Evolutionary conservation across 2,797 vertebrate species (phyloP).

Genomic region (Paratrypauchen microcephalus): DNA sequence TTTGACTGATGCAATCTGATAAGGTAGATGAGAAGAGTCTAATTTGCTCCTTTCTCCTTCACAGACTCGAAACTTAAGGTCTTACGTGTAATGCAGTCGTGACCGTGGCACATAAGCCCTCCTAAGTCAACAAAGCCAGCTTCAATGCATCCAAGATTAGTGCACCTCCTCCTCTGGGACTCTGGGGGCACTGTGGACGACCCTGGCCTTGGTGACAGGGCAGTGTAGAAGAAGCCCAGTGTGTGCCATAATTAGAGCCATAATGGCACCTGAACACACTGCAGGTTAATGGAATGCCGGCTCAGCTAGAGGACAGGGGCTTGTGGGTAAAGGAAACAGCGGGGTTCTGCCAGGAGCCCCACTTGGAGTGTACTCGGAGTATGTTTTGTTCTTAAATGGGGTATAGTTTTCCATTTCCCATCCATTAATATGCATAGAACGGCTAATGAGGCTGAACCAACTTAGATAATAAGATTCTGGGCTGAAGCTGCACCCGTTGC

Average conservation of each 20-base stretch:
- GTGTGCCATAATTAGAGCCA: slow-evolving; percentile 82
- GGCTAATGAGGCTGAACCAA: slow-evolving; percentile 82
- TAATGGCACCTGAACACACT: slow-evolving; percentile 79
- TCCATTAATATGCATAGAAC: slow-evolving; percentile 82
- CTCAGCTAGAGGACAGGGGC: slow-evolving; percentile 73
- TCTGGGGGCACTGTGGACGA: slow-evolving; percentile 46
- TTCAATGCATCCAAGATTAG: slow-evolving; percentile 75
- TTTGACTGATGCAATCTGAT: slow-evolving; percentile 64
- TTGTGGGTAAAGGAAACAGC: slow-evolving; percentile 80
- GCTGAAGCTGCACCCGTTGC: slow-evolving; percentile 67
- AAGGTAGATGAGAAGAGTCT: slow-evolving; percentile 72
- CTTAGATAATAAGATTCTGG: slow-evolving; percentile 82
- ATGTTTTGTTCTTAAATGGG: slow-evolving; percentile 79
- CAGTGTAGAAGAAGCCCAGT: slow-evolving; percentile 52
- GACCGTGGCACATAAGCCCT: slow-evolving; percentile 72
- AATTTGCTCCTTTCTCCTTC: slow-evolving; percentile 73
- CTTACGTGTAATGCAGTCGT: slow-evolving; percentile 66
- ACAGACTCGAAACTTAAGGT: slow-evolving; percentile 64
- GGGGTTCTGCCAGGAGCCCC: slow-evolving; percentile 78
- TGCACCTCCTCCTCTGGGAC: slow-evolving; percentile 52
- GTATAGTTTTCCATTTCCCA: slow-evolving; percentile 78
- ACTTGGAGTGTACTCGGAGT: slow-evolving; percentile 72
- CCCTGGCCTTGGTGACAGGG: slow-evolving; percentile 70
- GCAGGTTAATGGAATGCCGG: slow-evolving; percentile 80
- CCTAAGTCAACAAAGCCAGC: slow-evolving; percentile 70